Evolutionary conservation across 2,113 vertebrate genomes (phyloP), one percentile per base, ranked within the genome.

Genomic region (Lonchura striata): DNA sequence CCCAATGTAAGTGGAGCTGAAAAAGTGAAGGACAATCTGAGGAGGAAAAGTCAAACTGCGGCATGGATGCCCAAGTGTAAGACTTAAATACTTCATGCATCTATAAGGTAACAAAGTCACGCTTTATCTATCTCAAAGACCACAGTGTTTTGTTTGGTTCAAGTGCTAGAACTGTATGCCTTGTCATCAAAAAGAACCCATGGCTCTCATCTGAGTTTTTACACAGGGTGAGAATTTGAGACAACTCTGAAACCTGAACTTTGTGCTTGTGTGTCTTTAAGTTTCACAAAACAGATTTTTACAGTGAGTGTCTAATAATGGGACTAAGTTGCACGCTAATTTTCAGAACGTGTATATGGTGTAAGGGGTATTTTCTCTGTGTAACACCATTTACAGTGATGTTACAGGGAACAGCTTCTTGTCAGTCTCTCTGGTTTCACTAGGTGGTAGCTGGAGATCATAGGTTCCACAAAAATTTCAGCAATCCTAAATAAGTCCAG

Each of bases 291-390:
- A 89, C 2, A 63, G 3, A 28, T 59, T 78, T 33, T 47, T 56
- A 41, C 0, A 1, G 50, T 63, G 28, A 71, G 10, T 25, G 9
- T 28, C 49, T 52, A 68, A 52, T 11, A 90, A 46, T 0, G 1
- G 39, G 31, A 31, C 15, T 31, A 25, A 44, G 27, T 3, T 53
- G 42, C 41, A 82, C 28, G 15, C 15, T 41, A 10, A 13, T 80
- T 82, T 92, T 64, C 54, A 83, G 68, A 47, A 80, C 52, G n/a
- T 24, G 7, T 46, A 7, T 39, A n/a, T 14, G 22, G 35, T 56
- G 30, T 41, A 30, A 90, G 13, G 16, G 44, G 23, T 33, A 44
- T 9, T 69, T 19, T 70, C 70, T 80, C 41, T 64, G 11, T 60
- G 35, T 64, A 80, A n/a, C 42, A 64, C 21, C 12, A 37, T 59